These are phyloP conservation scores for Xiphophorus birchmanni DNA, from an alignment of 2,797 vertebrate species.

Conservation along the genomic window DNA sequence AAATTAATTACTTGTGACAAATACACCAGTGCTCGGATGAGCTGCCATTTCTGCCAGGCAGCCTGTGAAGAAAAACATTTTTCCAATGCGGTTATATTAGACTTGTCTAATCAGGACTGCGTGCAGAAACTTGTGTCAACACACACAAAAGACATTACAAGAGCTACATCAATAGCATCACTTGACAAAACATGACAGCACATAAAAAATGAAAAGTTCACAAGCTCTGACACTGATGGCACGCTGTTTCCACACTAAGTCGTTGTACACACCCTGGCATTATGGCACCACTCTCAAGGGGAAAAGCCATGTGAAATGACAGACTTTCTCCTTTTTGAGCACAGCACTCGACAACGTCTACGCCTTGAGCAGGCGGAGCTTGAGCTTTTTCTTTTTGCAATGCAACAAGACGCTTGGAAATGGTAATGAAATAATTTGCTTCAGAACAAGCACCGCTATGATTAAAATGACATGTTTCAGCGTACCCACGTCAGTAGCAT, in stretches of 20 bases:
- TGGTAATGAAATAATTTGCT: constrained; percentile 63
- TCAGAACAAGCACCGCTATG: constrained; percentile 48
- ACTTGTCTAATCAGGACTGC: constrained; percentile 59
- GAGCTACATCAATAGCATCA: constrained; percentile 22
- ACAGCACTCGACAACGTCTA: constrained; percentile 19
- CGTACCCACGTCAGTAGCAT: constrained; percentile 51
- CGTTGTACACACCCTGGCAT: constrained; percentile 31
- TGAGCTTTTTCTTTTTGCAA: constrained; percentile 2
- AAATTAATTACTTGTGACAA: constrained; percentile 84
- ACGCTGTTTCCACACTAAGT: constrained; percentile 50
- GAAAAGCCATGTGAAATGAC: constrained; percentile 47
- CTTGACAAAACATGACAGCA: constrained; percentile 57
- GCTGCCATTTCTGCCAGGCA: constrained; percentile 71
- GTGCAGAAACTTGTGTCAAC: constrained; percentile 41
- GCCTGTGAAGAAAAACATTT: constrained; percentile 81
- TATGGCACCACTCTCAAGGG: constrained; percentile 36
- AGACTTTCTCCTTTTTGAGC: constrained; percentile 37
- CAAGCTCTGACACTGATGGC: constrained; percentile 47
- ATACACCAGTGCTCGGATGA: constrained; percentile 69
- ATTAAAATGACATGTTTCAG: constrained; percentile 76
- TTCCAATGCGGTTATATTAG: constrained; percentile 69
- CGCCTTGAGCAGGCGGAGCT: constrained; percentile 26
- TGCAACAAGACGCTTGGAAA: constrained; percentile 57
- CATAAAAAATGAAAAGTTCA: constrained; percentile 65
- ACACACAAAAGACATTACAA: constrained; percentile 40